Base-by-base conservation (phyloP, 1,140 invertebrate genomes). In the Sminthurides bifidus region DNA sequence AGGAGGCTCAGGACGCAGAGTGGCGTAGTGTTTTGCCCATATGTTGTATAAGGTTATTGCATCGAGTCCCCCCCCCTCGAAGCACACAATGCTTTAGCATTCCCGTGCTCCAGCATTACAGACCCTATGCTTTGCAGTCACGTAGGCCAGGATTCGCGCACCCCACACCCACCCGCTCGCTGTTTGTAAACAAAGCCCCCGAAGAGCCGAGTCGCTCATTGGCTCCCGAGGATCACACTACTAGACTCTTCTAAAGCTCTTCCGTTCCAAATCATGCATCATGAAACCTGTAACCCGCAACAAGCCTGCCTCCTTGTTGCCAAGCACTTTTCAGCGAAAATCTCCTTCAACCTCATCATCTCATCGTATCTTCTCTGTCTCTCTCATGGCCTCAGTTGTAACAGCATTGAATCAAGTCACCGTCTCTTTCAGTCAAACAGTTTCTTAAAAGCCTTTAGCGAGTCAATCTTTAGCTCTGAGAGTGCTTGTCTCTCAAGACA, bases 161-260 rank as follows among this genome's bases (percentile, higher is more conserved):
- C 38, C 40, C 38, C 24, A 54, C 27, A 43, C 30, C 40, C 40
- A 54, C 38, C 30, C 38, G 38, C 52, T 19, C 31, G 12, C 53
- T 46, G 52, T 54, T 55, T 55, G 53, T 55, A 43, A 55, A 55
- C 53, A 55, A 29, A 48, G 43, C 44, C 53, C 53, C 43, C 38
- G 24, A 30, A 10, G 26, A 19, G 24, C 24, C 52, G 10, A n/a
- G 12, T n/a, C 27, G 29, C 44, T 46, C 44, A 55, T 55, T 55
- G 53, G 53, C 31, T 30, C 17, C 17, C 10, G 23, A 37, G 29
- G 29, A 31, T 55, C 53, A 19, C 24, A 23, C 38, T 43, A 27
- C 52, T 33, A 38, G 19, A 19, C 8, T 26, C 40, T 12, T 27
- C 6, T 24, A 33, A 24, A 33, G 14, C 35, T 52, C 24, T 23